Base-by-base conservation (phyloP, 2,113 vertebrate genomes). In the Microtus oregoni region DNA sequence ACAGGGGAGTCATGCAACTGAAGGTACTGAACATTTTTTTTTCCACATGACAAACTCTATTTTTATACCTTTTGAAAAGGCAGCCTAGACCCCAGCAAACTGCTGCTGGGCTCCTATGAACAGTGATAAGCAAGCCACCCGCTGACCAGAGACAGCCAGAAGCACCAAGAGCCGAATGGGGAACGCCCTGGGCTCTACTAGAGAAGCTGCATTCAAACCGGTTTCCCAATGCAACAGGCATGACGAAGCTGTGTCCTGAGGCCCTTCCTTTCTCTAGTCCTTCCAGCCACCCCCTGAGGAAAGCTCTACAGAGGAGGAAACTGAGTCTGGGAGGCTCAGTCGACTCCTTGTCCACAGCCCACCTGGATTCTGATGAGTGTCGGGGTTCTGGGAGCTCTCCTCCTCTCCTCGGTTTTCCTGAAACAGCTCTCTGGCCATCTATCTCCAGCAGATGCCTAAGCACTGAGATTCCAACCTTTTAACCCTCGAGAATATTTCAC, bases 51-150 rank as follows among this genome's bases (percentile, higher is more conserved):
- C 87, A 78, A 82, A 86, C 68, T 90, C 75, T 95, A 94, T 87
- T 97, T 96, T 94, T 93, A 75, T 63, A 61, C n/a, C 55, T 93
- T 94, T 87, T 44, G 72, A 89, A 93, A 89, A 91, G 88, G 38
- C 52, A 83, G 75, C 67, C 95, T 89, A 38, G 50, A 91, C 44
- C 61, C 89, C 77, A 89, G 67, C 38, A 44, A 89, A 52, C 44
- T 91, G 94, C 73, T 91, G 96, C 61, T 86, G 72, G 76, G 65
- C 12, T 50, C 77, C 86, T 61, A 41, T 28, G 82, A 96, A 67
- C n/a, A 38, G 63, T 4, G 10, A 67, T 86, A 94, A 96, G 89
- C 88, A 96, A 91, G 90, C 70, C 58, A 72, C 38, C 78, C 20
- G 67, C 78, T 68, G 26, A 79, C 95, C 85, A 6, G 14, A 95